Evolutionary conservation across 2,888 invertebrate species (phyloP).

Genomic region (Platerodrilus igneus): DNA sequence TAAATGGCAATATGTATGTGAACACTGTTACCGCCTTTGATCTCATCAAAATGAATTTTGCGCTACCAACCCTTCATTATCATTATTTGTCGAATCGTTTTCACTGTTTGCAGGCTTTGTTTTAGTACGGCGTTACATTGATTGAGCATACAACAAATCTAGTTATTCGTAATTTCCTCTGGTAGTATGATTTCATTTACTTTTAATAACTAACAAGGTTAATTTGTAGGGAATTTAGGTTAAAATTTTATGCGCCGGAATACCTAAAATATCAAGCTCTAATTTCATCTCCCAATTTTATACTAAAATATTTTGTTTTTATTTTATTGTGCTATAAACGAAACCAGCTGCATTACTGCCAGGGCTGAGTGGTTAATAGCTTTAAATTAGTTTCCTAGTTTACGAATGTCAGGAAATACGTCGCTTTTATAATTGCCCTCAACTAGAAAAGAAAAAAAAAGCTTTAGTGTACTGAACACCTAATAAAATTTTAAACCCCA

Average conservation of each 20-base stretch:
- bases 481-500: conserved; percentile 16
- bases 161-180: too few relatives aligned
- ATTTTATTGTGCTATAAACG: conserved; percentile 21
- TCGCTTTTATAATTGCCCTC: conserved; percentile 22
- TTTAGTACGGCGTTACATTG: conserved; percentile 5
- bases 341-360: conserved; percentile 18
- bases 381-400: conserved; percentile 24
- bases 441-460: conserved; percentile 18
- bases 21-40: conserved; percentile 8
- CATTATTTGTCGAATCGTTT: conserved; percentile 5
- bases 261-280: too few relatives aligned
- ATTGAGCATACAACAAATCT: conserved; percentile 8
- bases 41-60: conserved; percentile 9
- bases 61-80: conserved; percentile 1
- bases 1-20: too few relatives aligned
- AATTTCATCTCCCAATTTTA: too few relatives aligned
- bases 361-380: conserved; percentile 23
- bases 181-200: too few relatives aligned
- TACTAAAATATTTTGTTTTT: too few relatives aligned
- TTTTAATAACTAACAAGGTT: too few relatives aligned
- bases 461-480: conserved; percentile 11
- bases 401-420: conserved; percentile 21
- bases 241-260: too few relatives aligned
- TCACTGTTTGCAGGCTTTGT: conserved; percentile 3
- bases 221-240: too few relatives aligned